phyloP scores from a whole-genome alignment of 1,140 invertebrate species.

The Drosophila grimshawi region DNA sequence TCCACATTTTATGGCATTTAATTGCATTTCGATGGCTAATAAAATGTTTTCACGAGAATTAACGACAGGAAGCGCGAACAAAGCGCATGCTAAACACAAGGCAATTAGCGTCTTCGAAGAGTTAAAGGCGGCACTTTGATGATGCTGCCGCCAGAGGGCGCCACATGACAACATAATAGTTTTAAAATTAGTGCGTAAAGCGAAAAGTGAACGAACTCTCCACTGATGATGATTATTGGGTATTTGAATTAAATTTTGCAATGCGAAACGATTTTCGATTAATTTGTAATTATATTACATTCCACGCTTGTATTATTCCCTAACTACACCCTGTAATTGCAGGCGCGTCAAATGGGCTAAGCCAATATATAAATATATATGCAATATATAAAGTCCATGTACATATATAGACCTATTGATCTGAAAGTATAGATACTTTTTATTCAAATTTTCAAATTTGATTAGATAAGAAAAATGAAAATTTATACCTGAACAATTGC shows the following conservation, averaged over 20 bases:
- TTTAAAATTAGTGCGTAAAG: neutral
- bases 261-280: conserved; percentile 57
- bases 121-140: conserved; percentile 50
- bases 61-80: conserved; percentile 75
- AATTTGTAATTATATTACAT: conserved; percentile 67
- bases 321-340: conserved; percentile 5
- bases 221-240: conserved; percentile 10
- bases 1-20: conserved; percentile 66
- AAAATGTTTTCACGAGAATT: conserved; percentile 65
- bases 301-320: neutral
- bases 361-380: too few species aligned
- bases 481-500: neutral
- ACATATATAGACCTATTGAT: neutral
- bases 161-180: conserved; percentile 29
- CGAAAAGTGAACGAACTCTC: conserved; percentile 5
- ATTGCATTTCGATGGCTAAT: conserved; percentile 78
- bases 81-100: conserved; percentile 54
- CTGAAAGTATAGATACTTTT: too few species aligned
- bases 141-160: conserved; percentile 47
- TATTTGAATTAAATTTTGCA: conserved; percentile 47
- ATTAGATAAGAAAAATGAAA: neutral
- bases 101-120: conserved; percentile 65
- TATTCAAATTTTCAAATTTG: too few species aligned
- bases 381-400: neutral
- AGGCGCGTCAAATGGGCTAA: neutral